Evolutionary conservation across 1,140 invertebrate genomes (phyloP).

Genomic region (Drosophila sucinea): DNA sequence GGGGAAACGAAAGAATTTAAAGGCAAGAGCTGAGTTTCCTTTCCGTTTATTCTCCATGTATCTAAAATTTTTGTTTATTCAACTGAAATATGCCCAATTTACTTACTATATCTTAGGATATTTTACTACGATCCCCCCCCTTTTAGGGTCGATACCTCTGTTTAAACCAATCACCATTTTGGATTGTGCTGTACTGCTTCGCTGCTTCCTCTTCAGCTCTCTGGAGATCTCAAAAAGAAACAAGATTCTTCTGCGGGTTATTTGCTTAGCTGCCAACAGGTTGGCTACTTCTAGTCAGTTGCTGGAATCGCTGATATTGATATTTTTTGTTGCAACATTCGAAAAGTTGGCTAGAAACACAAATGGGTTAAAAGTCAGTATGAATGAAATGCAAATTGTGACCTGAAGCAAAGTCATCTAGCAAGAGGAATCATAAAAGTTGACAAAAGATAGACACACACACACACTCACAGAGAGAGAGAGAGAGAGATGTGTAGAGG

Average conservation of each 20-base stretch:
- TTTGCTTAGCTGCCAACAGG: conserved; percentile 10
- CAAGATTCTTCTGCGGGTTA: conserved; percentile 44
- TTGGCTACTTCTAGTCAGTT: neutral
- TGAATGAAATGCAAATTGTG: conserved; percentile 37
- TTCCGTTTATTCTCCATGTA: no score
- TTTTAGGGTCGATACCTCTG: neutral
- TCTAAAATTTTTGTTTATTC: no score
- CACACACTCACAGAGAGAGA: conserved; percentile 10
- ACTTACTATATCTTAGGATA: no score
- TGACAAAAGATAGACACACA: conserved; percentile 38
- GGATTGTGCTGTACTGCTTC: conserved; percentile 12
- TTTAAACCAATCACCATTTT: conserved; percentile 20
- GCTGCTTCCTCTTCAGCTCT: conserved; percentile 43
- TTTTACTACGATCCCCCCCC: no score
- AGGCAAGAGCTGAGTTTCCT: no score
- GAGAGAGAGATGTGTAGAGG: neutral
- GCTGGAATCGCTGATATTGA: neutral
- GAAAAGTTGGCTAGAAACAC: neutral
- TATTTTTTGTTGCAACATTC: neutral
- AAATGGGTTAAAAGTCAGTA: neutral
- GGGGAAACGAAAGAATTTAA: neutral
- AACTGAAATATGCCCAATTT: no score
- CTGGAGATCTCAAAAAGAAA: conserved; percentile 41
- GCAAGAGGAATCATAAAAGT: conserved; percentile 4
- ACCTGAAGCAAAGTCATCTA: conserved; percentile 20